Percentiles rank a stretch among this genome's conserved stretches.
phyloP scores from a whole-genome alignment of 2,113 vertebrate genomes.

The Halichoeres trimaculatus region DNA sequence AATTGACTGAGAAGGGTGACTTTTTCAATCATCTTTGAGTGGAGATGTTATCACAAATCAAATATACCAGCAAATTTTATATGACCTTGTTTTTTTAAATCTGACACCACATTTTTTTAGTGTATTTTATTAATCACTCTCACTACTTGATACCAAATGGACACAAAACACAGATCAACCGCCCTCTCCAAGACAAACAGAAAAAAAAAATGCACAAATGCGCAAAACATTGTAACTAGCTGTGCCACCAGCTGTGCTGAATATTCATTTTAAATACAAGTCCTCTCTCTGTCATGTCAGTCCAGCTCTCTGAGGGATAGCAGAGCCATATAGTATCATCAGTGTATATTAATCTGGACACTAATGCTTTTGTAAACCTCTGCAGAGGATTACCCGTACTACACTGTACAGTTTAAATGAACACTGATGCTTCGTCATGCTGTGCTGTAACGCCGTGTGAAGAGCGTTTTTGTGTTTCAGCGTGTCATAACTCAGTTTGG shows the following conservation, averaged over 20 bases:
- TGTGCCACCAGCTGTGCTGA: not conserved
- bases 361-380: conserved; percentile 6
- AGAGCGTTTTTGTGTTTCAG: not conserved
- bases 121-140: too few species aligned
- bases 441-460: not conserved
- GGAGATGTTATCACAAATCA: too few species aligned
- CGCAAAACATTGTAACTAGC: not conserved
- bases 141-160: too few species aligned
- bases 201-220: too few species aligned
- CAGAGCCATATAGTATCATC: not conserved
- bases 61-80: too few species aligned
- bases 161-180: not conserved
- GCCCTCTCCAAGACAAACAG: not conserved
- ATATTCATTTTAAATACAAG: not conserved
- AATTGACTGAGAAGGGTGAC: too few species aligned
- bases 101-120: too few species aligned
- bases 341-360: not conserved
- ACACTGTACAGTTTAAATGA: not conserved
- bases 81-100: too few species aligned
- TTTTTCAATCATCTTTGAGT: too few species aligned
- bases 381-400: not conserved
- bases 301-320: not conserved
- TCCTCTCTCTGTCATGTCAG: not conserved
- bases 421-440: not conserved
- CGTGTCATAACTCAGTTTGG: not conserved